These are phyloP conservation scores for Bubo blakistoni DNA, from an alignment of 2,113 vertebrate genomes.

Conservation along the genomic window DNA sequence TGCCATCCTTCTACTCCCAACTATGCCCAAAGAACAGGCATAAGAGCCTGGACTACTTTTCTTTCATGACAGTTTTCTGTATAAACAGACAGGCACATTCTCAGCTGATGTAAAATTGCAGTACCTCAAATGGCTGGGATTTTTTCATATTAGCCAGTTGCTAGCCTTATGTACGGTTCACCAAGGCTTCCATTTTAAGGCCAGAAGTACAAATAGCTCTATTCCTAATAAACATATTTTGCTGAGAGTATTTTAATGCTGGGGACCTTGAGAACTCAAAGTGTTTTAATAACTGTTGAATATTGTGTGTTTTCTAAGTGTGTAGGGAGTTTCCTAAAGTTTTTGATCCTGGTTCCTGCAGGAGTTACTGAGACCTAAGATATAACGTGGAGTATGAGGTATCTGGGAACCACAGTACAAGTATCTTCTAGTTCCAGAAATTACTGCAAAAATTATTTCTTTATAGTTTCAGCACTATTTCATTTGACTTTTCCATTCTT, in stretches of 20 bases:
- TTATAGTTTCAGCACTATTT: background rate
- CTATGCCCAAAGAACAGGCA: accelerated
- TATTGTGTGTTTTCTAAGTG: background rate
- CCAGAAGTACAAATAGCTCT: background rate
- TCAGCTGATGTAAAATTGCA: background rate
- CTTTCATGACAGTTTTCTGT: background rate
- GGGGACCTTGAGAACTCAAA: background rate
- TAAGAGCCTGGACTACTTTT: background rate
- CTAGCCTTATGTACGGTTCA: accelerated
- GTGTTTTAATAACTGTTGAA: background rate
- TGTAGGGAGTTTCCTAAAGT: background rate
- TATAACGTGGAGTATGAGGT: background rate
- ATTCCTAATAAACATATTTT: background rate
- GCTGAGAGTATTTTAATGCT: background rate
- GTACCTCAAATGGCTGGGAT: background rate
- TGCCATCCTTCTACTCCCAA: background rate
- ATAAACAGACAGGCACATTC: accelerated
- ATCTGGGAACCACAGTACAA: background rate
- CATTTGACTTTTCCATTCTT: background rate
- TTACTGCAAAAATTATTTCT: background rate
- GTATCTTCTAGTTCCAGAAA: background rate
- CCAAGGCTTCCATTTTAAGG: background rate
- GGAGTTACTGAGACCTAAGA: background rate
- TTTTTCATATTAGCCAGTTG: background rate
- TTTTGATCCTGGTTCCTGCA: background rate